Conservation (phyloP, 2,797 vertebrate genomes). For the Odontamblyopus rebecca region DNA sequence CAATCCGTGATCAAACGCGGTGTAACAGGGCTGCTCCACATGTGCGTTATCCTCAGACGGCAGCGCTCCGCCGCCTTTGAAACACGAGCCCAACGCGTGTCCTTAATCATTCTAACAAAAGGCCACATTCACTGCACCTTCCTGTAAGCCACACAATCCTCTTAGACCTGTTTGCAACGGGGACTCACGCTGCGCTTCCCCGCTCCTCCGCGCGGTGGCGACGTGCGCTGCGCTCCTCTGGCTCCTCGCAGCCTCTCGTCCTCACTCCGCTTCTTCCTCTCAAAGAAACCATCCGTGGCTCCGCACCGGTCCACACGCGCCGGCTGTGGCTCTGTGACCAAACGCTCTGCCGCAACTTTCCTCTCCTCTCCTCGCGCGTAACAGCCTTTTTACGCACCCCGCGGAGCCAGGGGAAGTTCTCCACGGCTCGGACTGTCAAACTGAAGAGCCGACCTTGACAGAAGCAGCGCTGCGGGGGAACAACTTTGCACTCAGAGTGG, state of each 20-base stretch:
- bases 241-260: conserved; percentile 16
- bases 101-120: conserved; percentile 49
- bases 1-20: conserved; percentile 29
- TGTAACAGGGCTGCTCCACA: conserved; percentile 12
- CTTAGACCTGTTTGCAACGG: conserved; percentile 1
- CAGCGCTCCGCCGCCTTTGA: conserved; percentile 22
- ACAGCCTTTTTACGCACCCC: conserved; percentile 27
- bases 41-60: conserved; percentile 20
- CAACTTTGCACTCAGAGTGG: conserved; percentile 40
- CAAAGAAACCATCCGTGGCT: conserved; percentile 60
- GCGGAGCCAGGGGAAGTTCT: conserved; percentile 1
- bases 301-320: conserved; percentile 38
- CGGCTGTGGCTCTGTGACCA: conserved; percentile 53
- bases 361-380: conserved; percentile 12
- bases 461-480: conserved; percentile 36
- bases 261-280: conserved; percentile 48
- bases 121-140: conserved; percentile 38
- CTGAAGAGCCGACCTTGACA: conserved; percentile 57
- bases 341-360: conserved; percentile 26
- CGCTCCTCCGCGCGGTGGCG: conserved; percentile 74
- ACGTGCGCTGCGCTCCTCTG: conserved; percentile 61
- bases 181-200: conserved; percentile 48
- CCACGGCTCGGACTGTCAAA: conserved; percentile 28
- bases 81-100: conserved; percentile 33
- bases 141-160: conserved; percentile 38